Evolutionary conservation across 2,797 vertebrate species (phyloP).

Genomic region (Chaetodon trifasciatus): DNA sequence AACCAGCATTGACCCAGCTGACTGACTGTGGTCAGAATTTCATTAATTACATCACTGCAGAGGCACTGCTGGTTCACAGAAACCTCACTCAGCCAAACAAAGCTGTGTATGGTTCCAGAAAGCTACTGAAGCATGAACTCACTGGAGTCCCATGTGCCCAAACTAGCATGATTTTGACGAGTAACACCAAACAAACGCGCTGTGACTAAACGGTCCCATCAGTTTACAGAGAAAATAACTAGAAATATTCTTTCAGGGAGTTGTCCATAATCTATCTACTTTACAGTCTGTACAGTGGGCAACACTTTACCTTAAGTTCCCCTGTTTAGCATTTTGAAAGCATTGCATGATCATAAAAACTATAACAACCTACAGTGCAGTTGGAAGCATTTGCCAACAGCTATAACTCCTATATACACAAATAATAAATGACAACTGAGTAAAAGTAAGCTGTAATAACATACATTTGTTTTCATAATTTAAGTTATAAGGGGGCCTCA

Average conservation of each 20-base stretch:
- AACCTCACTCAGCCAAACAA: not conserved
- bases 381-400: not conserved
- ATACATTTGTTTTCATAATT: not conserved
- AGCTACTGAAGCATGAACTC: not conserved
- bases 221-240: not conserved
- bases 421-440: not conserved
- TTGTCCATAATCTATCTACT: not conserved
- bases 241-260: not conserved
- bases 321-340: not conserved
- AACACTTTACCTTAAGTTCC: not conserved
- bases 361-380: not conserved
- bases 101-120: not conserved
- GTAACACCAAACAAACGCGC: not conserved
- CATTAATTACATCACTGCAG: not conserved
- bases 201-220: not conserved
- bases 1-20: constrained; percentile 1
- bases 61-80: not conserved
- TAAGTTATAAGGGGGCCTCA: not conserved
- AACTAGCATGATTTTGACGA: not conserved
- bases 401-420: not conserved
- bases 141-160: not conserved
- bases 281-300: not conserved
- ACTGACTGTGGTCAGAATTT: not conserved
- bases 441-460: not conserved
- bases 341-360: not conserved